These are phyloP conservation scores for Speoplatyrhinus poulsoni DNA, from an alignment of 2,113 vertebrate species.

Conservation along the genomic window DNA sequence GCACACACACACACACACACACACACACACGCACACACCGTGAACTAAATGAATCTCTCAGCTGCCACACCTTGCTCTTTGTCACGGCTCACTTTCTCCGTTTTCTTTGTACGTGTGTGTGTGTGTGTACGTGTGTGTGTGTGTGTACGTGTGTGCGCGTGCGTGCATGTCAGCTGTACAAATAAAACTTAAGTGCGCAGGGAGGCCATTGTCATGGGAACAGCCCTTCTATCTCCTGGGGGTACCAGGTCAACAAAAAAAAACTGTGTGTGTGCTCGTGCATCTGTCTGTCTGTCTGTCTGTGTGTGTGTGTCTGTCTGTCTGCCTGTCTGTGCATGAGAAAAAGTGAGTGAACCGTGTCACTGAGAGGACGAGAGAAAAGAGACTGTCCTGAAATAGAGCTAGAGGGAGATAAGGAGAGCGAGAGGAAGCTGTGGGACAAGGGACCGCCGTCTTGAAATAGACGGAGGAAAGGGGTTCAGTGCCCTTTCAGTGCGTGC, in stretches of 20 bases:
- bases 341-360: constrained; percentile 6
- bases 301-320: not conserved
- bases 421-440: constrained; percentile 12
- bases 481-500: constrained; percentile 44
- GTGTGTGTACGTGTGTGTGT: constrained; percentile 18
- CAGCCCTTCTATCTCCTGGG: constrained; percentile 39
- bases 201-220: constrained; percentile 66
- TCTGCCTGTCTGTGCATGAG: constrained; percentile 23
- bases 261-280: constrained; percentile 32
- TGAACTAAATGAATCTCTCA: too few species aligned
- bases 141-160: constrained; percentile 10
- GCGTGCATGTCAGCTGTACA: constrained; percentile 70
- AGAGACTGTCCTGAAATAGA: constrained; percentile 30
- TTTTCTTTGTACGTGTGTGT: not conserved
- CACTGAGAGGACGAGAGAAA: not conserved
- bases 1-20: not conserved
- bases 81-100: too few species aligned
- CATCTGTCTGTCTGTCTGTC: constrained; percentile 12
- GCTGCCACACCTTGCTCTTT: too few species aligned
- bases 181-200: constrained; percentile 51
- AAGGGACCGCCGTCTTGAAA: constrained; percentile 19
- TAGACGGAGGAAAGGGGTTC: constrained; percentile 5
- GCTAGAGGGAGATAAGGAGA: constrained; percentile 14
- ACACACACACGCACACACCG: not conserved
- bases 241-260: constrained; percentile 53